phyloP scores from a whole-genome alignment of 2,797 vertebrate species.

The Epinephelus malabaricus region DNA sequence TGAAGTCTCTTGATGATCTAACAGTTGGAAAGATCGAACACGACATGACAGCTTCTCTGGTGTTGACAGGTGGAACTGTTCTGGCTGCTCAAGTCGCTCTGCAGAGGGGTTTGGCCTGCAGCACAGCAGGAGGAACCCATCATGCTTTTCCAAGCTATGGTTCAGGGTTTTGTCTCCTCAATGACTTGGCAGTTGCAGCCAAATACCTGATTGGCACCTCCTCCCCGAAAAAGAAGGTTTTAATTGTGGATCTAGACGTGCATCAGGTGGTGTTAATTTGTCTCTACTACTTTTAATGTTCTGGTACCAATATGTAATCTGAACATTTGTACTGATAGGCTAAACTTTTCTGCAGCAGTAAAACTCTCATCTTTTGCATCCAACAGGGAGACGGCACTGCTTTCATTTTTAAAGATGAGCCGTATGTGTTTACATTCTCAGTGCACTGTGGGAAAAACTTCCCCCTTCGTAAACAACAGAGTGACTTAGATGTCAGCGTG shows the following conservation, averaged over 20 bases:
- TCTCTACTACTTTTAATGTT: background rate
- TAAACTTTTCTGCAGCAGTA: background rate
- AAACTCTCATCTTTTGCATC: slow-evolving; percentile 14
- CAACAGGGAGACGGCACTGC: slow-evolving; percentile 80
- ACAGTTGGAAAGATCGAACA: background rate
- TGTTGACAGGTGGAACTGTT: slow-evolving; percentile 72
- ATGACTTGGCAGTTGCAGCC: slow-evolving; percentile 77
- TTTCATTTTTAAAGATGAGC: slow-evolving; percentile 81
- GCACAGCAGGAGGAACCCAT: slow-evolving; percentile 80
- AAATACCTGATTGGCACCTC: slow-evolving; percentile 57
- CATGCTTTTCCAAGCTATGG: slow-evolving; percentile 78
- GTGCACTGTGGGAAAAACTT: slow-evolving; percentile 83
- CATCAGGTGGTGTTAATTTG: slow-evolving; percentile 72
- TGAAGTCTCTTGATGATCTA: background rate
- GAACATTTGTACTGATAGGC: background rate
- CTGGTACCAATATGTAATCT: background rate
- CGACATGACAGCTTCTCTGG: background rate
- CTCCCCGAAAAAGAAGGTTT: slow-evolving; percentile 61
- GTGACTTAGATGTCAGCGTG: slow-evolving; percentile 78
- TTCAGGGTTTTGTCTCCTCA: slow-evolving; percentile 81
- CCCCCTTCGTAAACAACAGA: slow-evolving; percentile 77
- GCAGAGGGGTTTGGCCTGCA: slow-evolving; percentile 79
- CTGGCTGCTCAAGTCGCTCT: slow-evolving; percentile 75
- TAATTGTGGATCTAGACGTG: slow-evolving; percentile 83
- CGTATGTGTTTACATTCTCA: slow-evolving; percentile 77